Evolutionary conservation across 2,113 vertebrate genomes (phyloP), one percentile per base, ranked within the genome.

Genomic region (Xiphophorus hellerii): DNA sequence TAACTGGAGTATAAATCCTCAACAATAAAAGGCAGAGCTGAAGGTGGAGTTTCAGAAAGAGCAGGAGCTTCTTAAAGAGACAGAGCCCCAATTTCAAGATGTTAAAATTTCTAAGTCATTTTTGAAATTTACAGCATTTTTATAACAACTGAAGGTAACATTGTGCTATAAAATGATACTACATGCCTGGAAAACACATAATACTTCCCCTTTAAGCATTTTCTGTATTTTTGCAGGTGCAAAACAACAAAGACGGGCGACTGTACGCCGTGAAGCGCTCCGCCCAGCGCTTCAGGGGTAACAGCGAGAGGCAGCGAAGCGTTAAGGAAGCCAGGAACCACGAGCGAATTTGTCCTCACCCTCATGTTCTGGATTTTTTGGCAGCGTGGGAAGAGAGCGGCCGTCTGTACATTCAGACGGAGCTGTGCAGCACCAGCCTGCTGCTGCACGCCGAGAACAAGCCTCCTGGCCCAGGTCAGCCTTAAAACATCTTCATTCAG

Each of bases 241-340:
- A 94, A 79, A 96, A 92, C 74, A 93, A 92, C 27, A 83, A 92
- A 30, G 95, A 98, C 0, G 94, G 96, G 3, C 74, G 27, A 0
- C 88, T 95, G 27, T 97, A 97, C n/a, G 97, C 97, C 0, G 93
- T 98, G 22, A 98, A 97, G 82, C 94, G 97, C 2, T 96, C 95
- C 0, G 92, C 95, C 74, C 94, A 95, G 0, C 96, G 95, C 1
- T 97, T 96, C 88, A 94, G 96, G 31, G 95, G 96, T 3, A 94
- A 93, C 68, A 84, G 85, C 20, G 97, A 98, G 78, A 93, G 97
- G 27, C 90, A 92, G 44, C 92, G 91, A 10, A 95, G 95, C 69
- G 64, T 97, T 65, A 94, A 90, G 0, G 97, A 98, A 87, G 96
- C 96, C 30, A 88, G 91, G 3, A 95, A 96, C 89, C 96, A 97